A percentile compares a stretch with the other conserved stretches of the same genome.
phyloP scores from a whole-genome alignment of 2,113 vertebrate genomes.

The Calonectris borealis region DNA sequence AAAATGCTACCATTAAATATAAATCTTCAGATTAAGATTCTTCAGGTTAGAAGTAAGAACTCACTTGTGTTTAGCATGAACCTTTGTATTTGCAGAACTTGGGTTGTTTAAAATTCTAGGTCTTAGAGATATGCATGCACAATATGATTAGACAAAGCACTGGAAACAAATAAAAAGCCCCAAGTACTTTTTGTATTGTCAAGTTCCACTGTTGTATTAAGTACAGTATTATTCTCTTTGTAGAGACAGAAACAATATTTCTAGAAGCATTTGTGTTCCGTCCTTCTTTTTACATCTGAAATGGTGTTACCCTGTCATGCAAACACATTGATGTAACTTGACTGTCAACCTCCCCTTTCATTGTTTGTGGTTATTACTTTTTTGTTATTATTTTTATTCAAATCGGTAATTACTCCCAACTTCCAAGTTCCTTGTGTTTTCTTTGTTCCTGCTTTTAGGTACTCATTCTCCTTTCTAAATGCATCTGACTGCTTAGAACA shows the following conservation, averaged over 20 bases:
- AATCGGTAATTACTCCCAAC: background rate
- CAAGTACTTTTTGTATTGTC: background rate
- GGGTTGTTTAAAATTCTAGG: background rate
- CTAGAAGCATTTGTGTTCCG: background rate
- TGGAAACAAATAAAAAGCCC: slow-evolving; percentile 2
- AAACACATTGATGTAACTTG: background rate
- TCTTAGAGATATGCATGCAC: background rate
- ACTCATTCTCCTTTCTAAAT: background rate
- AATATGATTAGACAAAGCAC: background rate
- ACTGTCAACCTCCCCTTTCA: background rate
- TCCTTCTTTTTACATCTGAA: slow-evolving; percentile 6
- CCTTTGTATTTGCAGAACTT: background rate
- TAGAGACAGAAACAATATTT: slow-evolving; percentile 12
- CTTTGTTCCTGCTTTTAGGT: slow-evolving; percentile 14
- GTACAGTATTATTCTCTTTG: background rate
- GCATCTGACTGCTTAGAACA: background rate
- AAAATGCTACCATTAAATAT: background rate
- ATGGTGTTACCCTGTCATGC: background rate
- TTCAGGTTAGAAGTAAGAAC: background rate
- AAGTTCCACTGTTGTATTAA: background rate
- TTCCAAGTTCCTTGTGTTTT: background rate
- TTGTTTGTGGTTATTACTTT: background rate
- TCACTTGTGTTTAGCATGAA: background rate
- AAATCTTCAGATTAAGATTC: background rate
- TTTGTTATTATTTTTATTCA: slow-evolving; percentile 26